A percentile compares a stretch with the other conserved stretches of the same genome.
Evolutionary conservation across 2,113 vertebrate species (phyloP).

Genomic region (Gymnarchus niloticus): DNA sequence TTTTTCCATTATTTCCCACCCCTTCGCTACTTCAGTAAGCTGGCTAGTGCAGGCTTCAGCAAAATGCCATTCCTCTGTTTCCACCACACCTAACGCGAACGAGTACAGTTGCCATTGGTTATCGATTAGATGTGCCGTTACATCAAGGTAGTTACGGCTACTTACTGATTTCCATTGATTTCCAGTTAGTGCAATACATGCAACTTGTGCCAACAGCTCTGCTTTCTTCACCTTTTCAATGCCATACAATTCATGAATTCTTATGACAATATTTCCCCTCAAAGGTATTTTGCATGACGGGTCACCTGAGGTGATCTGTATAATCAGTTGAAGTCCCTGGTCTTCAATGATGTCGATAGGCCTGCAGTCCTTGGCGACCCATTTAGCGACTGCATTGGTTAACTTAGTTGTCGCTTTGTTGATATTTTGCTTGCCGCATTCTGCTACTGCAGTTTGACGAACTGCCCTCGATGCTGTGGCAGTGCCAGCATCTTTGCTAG

Average conservation of each 20-base stretch:
- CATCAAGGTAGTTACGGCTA: neutral
- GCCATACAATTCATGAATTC: neutral
- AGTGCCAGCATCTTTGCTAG: too few species aligned
- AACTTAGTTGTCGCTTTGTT: too few species aligned
- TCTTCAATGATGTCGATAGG: too few species aligned
- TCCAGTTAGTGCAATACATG: neutral
- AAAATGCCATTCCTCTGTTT: neutral
- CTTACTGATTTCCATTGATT: neutral
- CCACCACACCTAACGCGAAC: neutral
- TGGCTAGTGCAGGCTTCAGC: neutral
- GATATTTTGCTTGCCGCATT: too few species aligned
- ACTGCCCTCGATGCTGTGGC: too few species aligned
- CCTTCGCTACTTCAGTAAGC: neutral
- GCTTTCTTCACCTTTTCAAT: neutral
- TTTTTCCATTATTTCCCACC: neutral
- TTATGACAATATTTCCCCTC: too few species aligned
- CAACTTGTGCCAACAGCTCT: neutral
- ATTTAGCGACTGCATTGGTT: too few species aligned
- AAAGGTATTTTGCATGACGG: neutral
- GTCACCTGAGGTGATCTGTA: neutral
- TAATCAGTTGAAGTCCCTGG: neutral
- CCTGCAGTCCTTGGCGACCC: too few species aligned
- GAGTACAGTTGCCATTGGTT: neutral
- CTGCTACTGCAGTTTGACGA: too few species aligned
- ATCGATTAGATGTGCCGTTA: neutral